phyloP scores from a whole-genome alignment of 2,888 invertebrate genomes.

The Parnassius apollo region DNA sequence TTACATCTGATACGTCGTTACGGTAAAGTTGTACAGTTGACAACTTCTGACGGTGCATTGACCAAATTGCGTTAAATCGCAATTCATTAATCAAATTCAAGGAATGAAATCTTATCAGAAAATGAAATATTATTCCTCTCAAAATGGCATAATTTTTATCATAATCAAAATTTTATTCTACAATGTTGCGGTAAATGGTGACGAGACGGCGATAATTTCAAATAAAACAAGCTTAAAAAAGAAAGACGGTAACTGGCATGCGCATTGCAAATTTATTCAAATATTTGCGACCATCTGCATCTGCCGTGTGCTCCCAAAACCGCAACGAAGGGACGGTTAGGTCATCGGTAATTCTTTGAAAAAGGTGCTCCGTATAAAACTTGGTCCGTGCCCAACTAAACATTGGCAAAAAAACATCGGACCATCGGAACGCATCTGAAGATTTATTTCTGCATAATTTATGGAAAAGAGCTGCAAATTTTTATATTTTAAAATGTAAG shows the following conservation, averaged over 20 bases:
- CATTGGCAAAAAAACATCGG: background rate
- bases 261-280: conserved; percentile 23
- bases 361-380: conserved; percentile 13
- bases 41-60: too few relatives aligned
- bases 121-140: too few relatives aligned
- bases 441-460: background rate
- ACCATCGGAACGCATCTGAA: conserved; percentile 18
- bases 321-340: conserved; percentile 4
- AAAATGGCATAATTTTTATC: background rate
- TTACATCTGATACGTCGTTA: too few relatives aligned
- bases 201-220: background rate
- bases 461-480: background rate
- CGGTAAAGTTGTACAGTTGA: too few relatives aligned
- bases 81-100: too few relatives aligned
- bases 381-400: conserved; percentile 17
- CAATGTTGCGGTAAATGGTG: background rate
- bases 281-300: conserved; percentile 23
- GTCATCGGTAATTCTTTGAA: conserved; percentile 15
- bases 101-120: too few relatives aligned
- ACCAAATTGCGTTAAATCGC: too few relatives aligned
- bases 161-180: background rate
- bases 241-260: conserved; percentile 7
- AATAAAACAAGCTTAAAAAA: conserved; percentile 3
- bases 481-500: too few relatives aligned
- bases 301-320: conserved; percentile 12